Conservation (phyloP, 1,140 invertebrate genomes). For the Sinonovacula constricta region DNA sequence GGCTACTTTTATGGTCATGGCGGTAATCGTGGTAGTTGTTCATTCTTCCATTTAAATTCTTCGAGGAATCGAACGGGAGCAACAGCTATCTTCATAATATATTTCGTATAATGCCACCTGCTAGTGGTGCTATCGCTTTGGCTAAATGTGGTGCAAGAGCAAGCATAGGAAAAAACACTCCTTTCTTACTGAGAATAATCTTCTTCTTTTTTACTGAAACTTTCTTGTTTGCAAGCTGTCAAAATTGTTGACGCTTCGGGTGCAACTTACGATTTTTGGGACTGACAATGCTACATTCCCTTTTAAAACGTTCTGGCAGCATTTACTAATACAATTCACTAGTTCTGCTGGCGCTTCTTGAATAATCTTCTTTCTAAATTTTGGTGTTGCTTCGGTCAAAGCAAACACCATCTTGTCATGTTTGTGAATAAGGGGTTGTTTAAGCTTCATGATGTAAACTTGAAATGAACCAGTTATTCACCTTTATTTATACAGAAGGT, state of each 20-base stretch:
- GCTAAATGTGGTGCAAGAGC: neutral
- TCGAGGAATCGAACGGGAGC: neutral
- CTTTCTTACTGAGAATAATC: neutral
- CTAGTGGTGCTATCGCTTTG: neutral
- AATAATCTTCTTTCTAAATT: constrained; percentile 8
- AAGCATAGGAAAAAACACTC: constrained; percentile 5
- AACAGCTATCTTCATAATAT: neutral
- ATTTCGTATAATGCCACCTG: neutral
- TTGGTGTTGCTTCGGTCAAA: neutral
- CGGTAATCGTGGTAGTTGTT: neutral
- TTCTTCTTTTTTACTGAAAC: constrained; percentile 12
- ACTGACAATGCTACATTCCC: constrained; percentile 9
- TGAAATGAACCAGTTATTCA: too few species aligned
- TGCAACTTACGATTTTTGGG: neutral
- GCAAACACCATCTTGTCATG: neutral
- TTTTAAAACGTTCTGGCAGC: constrained; percentile 19
- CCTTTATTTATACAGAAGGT: too few species aligned
- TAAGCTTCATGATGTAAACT: too few species aligned
- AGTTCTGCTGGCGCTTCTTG: neutral
- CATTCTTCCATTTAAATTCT: neutral
- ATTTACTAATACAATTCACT: neutral
- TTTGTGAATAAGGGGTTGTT: neutral
- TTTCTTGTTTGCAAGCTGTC: constrained; percentile 1
- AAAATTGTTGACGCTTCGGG: constrained; percentile 13
- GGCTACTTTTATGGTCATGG: neutral